These are phyloP conservation scores for Acromyrmex heyeri DNA, from an alignment of 1,140 invertebrate genomes.

Conservation along the genomic window DNA sequence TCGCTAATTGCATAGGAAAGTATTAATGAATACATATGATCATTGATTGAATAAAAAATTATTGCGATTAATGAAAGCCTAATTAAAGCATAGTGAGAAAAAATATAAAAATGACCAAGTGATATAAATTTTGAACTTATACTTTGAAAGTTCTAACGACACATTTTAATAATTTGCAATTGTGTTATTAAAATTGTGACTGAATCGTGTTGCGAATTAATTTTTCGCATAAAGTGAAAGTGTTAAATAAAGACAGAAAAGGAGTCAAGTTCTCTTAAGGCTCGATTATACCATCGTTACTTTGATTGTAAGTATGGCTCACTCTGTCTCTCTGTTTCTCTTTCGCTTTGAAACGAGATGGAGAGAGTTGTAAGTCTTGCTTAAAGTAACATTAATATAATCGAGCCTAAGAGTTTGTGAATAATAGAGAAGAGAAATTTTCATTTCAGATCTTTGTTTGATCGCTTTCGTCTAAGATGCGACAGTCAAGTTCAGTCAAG, in stretches of 20 bases:
- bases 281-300: too few species aligned
- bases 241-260: constrained; percentile 56
- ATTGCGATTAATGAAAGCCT: neutral
- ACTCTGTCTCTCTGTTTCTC: too few species aligned
- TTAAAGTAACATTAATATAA: too few species aligned
- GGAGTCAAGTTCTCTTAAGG: constrained; percentile 60
- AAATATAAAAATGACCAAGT: neutral
- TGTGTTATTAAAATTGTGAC: constrained; percentile 25
- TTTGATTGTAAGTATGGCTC: too few species aligned
- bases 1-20: neutral
- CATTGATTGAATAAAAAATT: neutral
- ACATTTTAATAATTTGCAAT: neutral
- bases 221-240: constrained; percentile 67
- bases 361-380: too few species aligned
- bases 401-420: constrained; percentile 40
- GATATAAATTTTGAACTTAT: neutral
- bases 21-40: neutral
- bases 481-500: too few species aligned
- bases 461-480: constrained; percentile 44
- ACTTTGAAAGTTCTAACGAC: neutral
- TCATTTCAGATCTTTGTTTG: too few species aligned
- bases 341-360: too few species aligned
- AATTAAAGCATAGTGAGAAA: neutral
- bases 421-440: constrained; percentile 42
- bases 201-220: constrained; percentile 35